These are phyloP conservation scores for Eonycteris spelaea DNA, from an alignment of 2,113 vertebrate species.

Conservation along the genomic window DNA sequence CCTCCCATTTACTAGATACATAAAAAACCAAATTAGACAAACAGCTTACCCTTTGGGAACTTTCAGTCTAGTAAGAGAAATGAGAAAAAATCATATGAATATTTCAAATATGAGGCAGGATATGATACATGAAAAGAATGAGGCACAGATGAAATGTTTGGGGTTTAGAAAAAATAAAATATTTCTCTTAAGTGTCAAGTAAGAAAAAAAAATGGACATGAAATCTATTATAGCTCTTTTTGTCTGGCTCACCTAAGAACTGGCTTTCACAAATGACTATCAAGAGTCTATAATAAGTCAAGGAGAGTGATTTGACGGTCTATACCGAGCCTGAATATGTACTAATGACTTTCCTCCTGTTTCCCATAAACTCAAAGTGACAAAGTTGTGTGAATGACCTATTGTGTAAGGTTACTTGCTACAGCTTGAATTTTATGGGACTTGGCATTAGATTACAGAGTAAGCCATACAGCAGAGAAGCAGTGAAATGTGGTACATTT, in stretches of 20 bases:
- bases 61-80: background rate
- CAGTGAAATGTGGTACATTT: constrained; percentile 28
- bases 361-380: constrained; percentile 51
- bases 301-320: background rate
- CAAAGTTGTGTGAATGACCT: constrained; percentile 54
- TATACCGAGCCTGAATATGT: background rate
- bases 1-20: background rate
- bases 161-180: background rate
- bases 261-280: background rate
- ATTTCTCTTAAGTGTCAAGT: background rate
- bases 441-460: constrained; percentile 66
- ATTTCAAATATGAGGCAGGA: background rate
- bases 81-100: background rate
- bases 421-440: constrained; percentile 57
- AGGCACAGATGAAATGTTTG: background rate
- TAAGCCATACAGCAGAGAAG: background rate
- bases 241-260: background rate
- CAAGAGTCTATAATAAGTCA: background rate
- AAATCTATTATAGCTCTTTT: background rate
- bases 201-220: background rate
- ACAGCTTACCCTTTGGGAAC: background rate
- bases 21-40: background rate
- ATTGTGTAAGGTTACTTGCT: constrained; percentile 50
- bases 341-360: background rate
- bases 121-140: background rate